Percentiles rank a stretch among this genome's conserved stretches.
phyloP scores from a whole-genome alignment of 2,888 invertebrate genomes.

The Oasisia sp. region DNA sequence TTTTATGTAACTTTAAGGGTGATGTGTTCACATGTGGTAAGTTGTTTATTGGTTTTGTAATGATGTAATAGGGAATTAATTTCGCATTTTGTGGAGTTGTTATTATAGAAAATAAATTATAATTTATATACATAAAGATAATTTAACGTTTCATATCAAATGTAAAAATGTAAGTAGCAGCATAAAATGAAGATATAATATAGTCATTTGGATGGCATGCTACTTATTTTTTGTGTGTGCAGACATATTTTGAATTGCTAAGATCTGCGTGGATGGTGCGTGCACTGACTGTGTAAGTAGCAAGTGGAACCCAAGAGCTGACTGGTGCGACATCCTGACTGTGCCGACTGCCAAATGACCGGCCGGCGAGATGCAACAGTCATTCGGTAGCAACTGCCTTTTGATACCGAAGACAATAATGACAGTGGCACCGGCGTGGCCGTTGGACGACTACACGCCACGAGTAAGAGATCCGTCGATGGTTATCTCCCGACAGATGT shows the following conservation, averaged over 20 bases:
- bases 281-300: background rate
- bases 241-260: background rate
- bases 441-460: background rate
- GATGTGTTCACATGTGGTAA: background rate
- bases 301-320: background rate
- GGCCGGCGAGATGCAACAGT: background rate
- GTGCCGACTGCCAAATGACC: background rate
- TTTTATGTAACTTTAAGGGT: background rate
- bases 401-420: conserved; percentile 17
- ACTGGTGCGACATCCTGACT: background rate
- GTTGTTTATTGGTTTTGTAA: no score
- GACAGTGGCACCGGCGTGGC: background rate
- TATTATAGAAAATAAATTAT: no score
- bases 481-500: background rate
- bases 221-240: no score
- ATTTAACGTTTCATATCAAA: no score
- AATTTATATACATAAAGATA: no score
- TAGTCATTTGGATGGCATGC: no score
- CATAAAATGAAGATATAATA: no score
- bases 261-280: background rate
- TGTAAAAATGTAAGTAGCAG: no score
- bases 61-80: no score
- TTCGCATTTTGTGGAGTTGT: no score
- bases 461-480: background rate
- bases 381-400: background rate